Conservation (phyloP, 2,888 invertebrate species). For the Caenorhabditis afra region DNA sequence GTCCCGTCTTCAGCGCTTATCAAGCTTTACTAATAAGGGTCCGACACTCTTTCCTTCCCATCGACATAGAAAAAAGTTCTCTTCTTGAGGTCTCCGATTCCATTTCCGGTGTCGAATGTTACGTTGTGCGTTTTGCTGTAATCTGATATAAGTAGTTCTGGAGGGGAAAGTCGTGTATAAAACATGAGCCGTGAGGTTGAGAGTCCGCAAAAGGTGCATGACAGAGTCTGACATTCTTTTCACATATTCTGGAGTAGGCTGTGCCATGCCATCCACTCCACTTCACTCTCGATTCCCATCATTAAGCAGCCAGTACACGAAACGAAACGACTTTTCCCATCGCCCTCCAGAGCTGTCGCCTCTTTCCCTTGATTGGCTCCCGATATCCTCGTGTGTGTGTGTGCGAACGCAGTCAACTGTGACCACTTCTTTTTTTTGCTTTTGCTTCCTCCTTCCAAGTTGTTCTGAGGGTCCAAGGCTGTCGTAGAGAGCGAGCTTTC, state of each 20-base stretch:
- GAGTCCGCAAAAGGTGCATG: conserved; percentile 20
- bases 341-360: neutral
- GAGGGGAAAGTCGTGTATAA: conserved; percentile 25
- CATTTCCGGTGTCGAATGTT: conserved; percentile 28
- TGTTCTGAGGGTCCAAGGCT: conserved; percentile 14
- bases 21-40: no score
- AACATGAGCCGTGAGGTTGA: conserved; percentile 27
- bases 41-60: no score
- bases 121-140: conserved; percentile 11
- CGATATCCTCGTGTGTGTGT: neutral
- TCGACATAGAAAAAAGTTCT: conserved; percentile 22
- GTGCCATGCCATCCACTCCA: neutral
- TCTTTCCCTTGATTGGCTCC: neutral
- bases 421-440: neutral
- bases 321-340: neutral
- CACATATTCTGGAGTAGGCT: conserved; percentile 37
- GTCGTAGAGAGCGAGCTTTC: conserved; percentile 1
- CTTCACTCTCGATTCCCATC: neutral
- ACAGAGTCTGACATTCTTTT: conserved; percentile 28
- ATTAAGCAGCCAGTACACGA: neutral
- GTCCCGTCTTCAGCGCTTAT: no score
- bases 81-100: neutral
- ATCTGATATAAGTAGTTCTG: conserved; percentile 27
- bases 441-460: conserved; percentile 13
- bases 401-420: conserved; percentile 35